Evolutionary conservation across 53 echinoderm and acorn worm genomes (phyloP).

Genomic region (Holothuria scabra): DNA sequence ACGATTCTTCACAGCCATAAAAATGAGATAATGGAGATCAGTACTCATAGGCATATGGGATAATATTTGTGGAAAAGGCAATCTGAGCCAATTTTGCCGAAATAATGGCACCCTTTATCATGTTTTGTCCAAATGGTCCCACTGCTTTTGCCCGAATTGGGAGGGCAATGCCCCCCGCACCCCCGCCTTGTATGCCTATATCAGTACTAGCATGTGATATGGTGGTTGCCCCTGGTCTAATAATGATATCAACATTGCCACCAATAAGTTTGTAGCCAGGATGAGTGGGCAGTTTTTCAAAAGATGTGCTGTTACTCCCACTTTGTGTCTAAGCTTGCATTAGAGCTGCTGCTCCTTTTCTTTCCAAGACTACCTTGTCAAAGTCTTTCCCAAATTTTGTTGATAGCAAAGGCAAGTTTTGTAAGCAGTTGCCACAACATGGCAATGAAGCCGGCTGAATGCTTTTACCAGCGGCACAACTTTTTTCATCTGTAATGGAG

Average conservation of each 20-base stretch:
- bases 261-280: constrained; percentile 47
- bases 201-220: constrained; percentile 40
- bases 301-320: too few relatives aligned
- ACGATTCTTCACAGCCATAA: too few relatives aligned
- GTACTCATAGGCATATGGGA: too few relatives aligned
- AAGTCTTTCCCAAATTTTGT: not conserved
- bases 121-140: too few relatives aligned
- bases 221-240: constrained; percentile 42
- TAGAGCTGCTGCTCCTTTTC: not conserved
- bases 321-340: too few relatives aligned
- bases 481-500: not conserved
- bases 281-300: not conserved
- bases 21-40: too few relatives aligned
- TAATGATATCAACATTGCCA: constrained; percentile 64
- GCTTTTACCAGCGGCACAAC: not conserved
- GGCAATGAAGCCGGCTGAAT: not conserved
- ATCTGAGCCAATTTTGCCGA: too few relatives aligned
- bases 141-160: too few relatives aligned
- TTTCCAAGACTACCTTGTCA: not conserved
- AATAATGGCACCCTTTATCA: too few relatives aligned
- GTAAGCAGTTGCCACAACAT: not conserved
- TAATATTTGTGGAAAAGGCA: too few relatives aligned
- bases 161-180: too few relatives aligned
- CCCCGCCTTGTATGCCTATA: too few relatives aligned
- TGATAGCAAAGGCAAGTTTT: not conserved